Base-by-base conservation (phyloP, 2,888 invertebrate genomes). In the Ichneumoninae sp. region DNA sequence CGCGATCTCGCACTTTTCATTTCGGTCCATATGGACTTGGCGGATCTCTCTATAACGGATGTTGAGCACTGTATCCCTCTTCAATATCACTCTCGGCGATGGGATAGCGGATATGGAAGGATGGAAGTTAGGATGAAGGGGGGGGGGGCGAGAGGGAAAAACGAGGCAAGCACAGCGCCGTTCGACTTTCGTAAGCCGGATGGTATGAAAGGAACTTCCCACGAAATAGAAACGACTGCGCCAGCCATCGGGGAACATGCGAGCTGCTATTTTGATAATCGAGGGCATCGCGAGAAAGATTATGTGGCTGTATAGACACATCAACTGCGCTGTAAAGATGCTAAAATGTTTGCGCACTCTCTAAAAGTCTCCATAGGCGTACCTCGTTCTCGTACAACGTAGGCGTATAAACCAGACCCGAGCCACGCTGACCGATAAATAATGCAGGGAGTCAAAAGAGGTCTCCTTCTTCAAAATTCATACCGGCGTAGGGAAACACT, bases 1-100 rank as follows among this genome's bases (percentile, higher is more conserved):
- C 81, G 68, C 63, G 54, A 63, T 44, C 73, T 77, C 80, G 81
- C 81, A 84, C 83, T 84, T 84, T 84, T 84, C 83, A 84, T 84
- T 81, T 81, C 63, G 36, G 10, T 44, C 71, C 83, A 71, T 83
- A 76, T 83, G 80, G 76, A 70, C 71, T 52, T 60, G 63, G 60
- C 36, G 68, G 66, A 52, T 73, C 54, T 69, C 60, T n/a, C 30
- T 68, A 63, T 84, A 81, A 81, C 63, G 65, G 60, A 77, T 69
- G 69, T 30, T 44, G 66, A 74, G 57, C 30, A 60, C 60, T 69
- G 36, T 71, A 47, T 16, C 60, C 70, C 76, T 54, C 77, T 77
- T 68, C 77, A 33, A 81, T 84, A 84, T 84, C 77, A 81, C 81
- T 81, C 81, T 73, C 77, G 50, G 16, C 22, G 50, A 6, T 68